Evolutionary conservation across 2,113 vertebrate species (phyloP).

Genomic region (Dasyprocta punctata): DNA sequence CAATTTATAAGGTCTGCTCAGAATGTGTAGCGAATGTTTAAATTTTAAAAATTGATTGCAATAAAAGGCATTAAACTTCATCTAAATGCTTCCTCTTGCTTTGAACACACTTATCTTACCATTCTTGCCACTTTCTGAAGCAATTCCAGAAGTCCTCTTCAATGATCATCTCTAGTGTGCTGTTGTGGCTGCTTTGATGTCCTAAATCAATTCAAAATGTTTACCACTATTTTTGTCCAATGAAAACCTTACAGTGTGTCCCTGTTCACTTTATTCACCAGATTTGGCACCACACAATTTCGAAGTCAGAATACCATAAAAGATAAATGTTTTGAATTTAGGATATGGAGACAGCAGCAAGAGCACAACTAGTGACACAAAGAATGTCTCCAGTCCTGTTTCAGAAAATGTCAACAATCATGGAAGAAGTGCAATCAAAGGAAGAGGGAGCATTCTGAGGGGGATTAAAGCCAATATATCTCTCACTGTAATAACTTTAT

Average conservation of each 20-base stretch:
- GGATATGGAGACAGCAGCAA: background rate
- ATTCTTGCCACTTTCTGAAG: background rate
- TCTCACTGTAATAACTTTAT: background rate
- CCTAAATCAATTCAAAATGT: background rate
- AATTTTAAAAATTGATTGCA: background rate
- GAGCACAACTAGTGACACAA: background rate
- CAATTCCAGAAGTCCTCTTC: background rate
- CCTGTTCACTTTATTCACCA: background rate
- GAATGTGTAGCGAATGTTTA: background rate
- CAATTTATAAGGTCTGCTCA: background rate
- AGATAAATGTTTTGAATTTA: background rate
- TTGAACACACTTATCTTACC: background rate
- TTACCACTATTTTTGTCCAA: background rate
- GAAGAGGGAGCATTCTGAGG: background rate
- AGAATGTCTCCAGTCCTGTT: background rate
- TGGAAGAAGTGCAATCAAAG: background rate
- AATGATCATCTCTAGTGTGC: background rate
- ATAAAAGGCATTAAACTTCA: background rate
- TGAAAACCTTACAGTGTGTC: background rate
- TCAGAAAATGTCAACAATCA: background rate
- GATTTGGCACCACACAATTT: background rate
- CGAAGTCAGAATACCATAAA: background rate
- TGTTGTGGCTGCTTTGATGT: background rate
- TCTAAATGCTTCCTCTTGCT: background rate
- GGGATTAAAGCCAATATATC: background rate